Base-by-base conservation (phyloP, 2,888 invertebrate genomes). In the Hypomecis punctinalis region DNA sequence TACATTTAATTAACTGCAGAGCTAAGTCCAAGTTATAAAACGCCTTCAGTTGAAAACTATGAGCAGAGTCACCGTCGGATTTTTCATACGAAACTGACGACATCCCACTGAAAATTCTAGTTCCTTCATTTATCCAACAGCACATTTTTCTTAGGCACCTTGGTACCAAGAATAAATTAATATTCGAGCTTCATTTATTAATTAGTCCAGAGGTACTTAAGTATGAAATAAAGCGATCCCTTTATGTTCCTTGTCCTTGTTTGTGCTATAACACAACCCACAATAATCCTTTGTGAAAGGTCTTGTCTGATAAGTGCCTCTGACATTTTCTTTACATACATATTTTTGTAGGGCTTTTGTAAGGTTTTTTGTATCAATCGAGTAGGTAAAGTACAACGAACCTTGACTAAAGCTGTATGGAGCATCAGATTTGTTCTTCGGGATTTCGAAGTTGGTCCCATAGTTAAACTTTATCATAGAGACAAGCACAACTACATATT, bases 171-270 rank as follows among this genome's bases (percentile, higher is more conserved):
- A 53, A 55, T 45, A 52, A 45, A n/a, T n/a, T 47, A 53, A 59
- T 55, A 42, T 52, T 60, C 63, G 54, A 64, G 64, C 73, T 72
- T 57, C 60, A 58, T 58, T 68, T 70, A 61, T 61, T 69, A 73
- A 70, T 72, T 75, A 71, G 68, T 70, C 67, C 69, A 67, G 65
- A 52, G 60, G 56, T 71, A 70, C 23, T 23, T 61, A 63, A 67
- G 58, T 63, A 65, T 64, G 23, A 23, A 23, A 23, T 23, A 23
- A 62, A 60, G 55, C 67, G 68, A 51, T 33, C 42, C 48, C 36
- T 61, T 54, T 48, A 35, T 51, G 46, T 35, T 45, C 13, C 47
- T 36, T 60, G 48, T 37, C 53, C 51, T 53, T 47, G 42, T 63
- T 64, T 49, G 51, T 68, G 69, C 66, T 13, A 51, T 13, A 49